Conservation (phyloP, 2,797 vertebrate genomes). For the Peromyscus aztecus region DNA sequence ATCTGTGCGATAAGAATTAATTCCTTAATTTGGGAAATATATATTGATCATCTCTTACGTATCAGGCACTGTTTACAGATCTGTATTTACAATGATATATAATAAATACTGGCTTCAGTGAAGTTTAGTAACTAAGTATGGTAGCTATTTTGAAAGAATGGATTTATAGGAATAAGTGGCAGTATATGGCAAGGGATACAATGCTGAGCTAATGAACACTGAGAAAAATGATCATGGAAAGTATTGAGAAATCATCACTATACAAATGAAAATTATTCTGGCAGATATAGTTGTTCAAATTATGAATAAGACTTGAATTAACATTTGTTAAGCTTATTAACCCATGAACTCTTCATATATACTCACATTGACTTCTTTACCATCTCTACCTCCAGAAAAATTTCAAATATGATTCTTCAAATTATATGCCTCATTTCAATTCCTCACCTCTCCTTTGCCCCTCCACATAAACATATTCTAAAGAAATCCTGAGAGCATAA, state of each 20-base stretch:
- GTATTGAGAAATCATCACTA: not conserved
- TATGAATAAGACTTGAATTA: not conserved
- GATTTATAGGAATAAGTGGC: not conserved
- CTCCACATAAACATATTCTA: not conserved
- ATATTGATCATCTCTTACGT: not conserved
- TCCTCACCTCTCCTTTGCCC: not conserved
- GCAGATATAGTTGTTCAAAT: not conserved
- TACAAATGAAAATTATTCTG: slow-evolving; percentile 18
- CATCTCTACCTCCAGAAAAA: not conserved
- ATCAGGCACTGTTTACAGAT: not conserved
- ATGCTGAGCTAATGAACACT: not conserved
- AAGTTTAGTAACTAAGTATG: not conserved
- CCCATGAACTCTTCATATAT: not conserved
- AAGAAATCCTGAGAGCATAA: not conserved
- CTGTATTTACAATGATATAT: not conserved
- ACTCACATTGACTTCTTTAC: not conserved
- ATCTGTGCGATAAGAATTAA: not conserved
- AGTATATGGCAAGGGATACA: not conserved
- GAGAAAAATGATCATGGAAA: not conserved
- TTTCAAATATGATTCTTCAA: slow-evolving; percentile 60
- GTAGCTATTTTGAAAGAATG: slow-evolving; percentile 8
- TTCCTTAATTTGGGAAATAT: not conserved
- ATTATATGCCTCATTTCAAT: not conserved
- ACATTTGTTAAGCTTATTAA: not conserved
- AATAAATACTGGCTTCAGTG: not conserved